phyloP scores from a whole-genome alignment of 1,140 invertebrate species.

The Limonius californicus region DNA sequence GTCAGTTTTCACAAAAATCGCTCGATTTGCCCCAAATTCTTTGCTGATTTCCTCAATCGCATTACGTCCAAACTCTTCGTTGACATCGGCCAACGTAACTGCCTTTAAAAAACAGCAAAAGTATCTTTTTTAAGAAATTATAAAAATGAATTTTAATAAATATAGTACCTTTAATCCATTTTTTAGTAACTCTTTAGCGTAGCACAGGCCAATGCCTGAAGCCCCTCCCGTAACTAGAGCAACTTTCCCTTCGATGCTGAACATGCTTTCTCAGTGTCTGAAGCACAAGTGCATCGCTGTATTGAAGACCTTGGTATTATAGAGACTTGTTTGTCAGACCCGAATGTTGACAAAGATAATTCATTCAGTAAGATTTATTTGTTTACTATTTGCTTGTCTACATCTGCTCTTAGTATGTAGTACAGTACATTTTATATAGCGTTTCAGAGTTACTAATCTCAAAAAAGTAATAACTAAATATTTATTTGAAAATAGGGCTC shows the following conservation, averaged over 20 bases:
- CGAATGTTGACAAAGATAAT: too few relatives aligned
- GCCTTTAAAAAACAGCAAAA: too few relatives aligned
- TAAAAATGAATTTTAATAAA: not conserved
- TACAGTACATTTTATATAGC: too few relatives aligned
- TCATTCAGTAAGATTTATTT: too few relatives aligned
- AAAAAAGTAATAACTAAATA: too few relatives aligned
- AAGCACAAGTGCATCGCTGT: too few relatives aligned
- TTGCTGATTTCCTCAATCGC: constrained; percentile 9
- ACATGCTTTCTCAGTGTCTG: constrained; percentile 18
- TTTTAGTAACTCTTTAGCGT: constrained; percentile 63
- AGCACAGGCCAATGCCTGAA: constrained; percentile 66
- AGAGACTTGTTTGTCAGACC: too few relatives aligned
- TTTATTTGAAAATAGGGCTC: too few relatives aligned
- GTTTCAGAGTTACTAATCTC: too few relatives aligned
- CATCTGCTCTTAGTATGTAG: too few relatives aligned
- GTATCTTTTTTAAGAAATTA: not conserved
- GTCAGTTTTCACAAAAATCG: constrained; percentile 22
- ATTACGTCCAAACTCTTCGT: not conserved
- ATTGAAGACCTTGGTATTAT: too few relatives aligned
- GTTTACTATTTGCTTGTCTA: too few relatives aligned
- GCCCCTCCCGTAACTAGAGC: constrained; percentile 71
- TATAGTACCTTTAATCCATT: constrained; percentile 65
- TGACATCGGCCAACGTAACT: constrained; percentile 19
- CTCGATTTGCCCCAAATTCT: constrained; percentile 18
- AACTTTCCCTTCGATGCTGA: constrained; percentile 59